These are phyloP conservation scores for Ceramica pisi DNA, from an alignment of 2,888 invertebrate genomes.

Conservation along the genomic window DNA sequence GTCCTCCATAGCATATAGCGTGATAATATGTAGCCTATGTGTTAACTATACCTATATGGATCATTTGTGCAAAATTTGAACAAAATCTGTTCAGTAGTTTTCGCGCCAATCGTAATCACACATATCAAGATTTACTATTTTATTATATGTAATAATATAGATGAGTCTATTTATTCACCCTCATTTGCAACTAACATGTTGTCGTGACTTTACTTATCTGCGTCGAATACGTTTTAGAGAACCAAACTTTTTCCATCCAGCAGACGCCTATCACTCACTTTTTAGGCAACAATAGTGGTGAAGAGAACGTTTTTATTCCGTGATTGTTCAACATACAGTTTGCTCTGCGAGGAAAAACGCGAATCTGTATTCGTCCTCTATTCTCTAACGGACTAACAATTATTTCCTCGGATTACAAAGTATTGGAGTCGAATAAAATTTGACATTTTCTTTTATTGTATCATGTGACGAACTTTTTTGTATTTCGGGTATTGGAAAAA, in stretches of 20 bases:
- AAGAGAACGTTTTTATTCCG: constrained; percentile 53
- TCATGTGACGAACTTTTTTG: constrained; percentile 3
- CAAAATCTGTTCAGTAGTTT: too few species aligned
- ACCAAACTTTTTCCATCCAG: constrained; percentile 28
- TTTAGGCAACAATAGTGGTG: constrained; percentile 40
- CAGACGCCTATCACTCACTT: constrained; percentile 46
- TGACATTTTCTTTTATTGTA: background rate
- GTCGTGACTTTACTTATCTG: constrained; percentile 24
- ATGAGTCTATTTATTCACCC: too few species aligned
- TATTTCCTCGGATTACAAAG: constrained; percentile 44
- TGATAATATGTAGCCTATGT: too few species aligned
- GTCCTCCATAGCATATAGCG: too few species aligned
- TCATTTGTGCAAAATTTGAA: too few species aligned
- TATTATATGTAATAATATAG: too few species aligned
- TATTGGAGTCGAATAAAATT: constrained; percentile 24
- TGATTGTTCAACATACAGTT: constrained; percentile 54
- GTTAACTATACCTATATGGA: too few species aligned
- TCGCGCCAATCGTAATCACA: too few species aligned
- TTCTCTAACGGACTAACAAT: constrained; percentile 30
- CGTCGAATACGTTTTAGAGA: constrained; percentile 26
- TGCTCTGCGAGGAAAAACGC: constrained; percentile 13
- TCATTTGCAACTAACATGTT: constrained; percentile 8
- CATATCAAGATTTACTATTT: too few species aligned
- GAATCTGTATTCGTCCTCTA: constrained; percentile 28
- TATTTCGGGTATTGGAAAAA: constrained; percentile 3